Evolutionary conservation across 2,888 invertebrate species (phyloP).

Genomic region (Chloromyia formosa): DNA sequence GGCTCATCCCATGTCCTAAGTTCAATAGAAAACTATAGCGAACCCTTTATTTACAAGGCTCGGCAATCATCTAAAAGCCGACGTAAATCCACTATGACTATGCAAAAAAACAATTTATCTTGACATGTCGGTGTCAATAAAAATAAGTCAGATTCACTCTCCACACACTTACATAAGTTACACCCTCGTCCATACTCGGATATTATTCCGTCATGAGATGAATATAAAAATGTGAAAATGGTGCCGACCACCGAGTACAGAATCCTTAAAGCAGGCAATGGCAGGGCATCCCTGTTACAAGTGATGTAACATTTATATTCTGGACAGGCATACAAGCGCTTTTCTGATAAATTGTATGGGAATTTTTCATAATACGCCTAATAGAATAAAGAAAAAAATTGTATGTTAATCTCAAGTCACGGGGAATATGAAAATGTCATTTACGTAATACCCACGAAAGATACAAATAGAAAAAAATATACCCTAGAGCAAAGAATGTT

Average conservation of each 20-base stretch:
- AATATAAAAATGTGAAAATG: slow-evolving; percentile 31
- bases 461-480: not conserved
- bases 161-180: no score
- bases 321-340: slow-evolving; percentile 24
- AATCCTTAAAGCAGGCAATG: no score
- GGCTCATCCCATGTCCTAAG: no score
- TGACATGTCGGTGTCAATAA: slow-evolving; percentile 12
- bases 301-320: slow-evolving; percentile 43
- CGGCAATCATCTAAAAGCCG: not conserved
- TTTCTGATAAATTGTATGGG: slow-evolving; percentile 46
- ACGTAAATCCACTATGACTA: slow-evolving; percentile 28
- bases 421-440: slow-evolving; percentile 39
- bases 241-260: not conserved
- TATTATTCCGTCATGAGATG: not conserved
- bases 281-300: no score
- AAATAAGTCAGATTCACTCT: not conserved
- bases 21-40: no score
- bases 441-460: not conserved
- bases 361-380: slow-evolving; percentile 39
- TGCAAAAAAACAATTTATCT: slow-evolving; percentile 20
- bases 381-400: no score
- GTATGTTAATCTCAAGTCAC: slow-evolving; percentile 30
- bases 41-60: not conserved
- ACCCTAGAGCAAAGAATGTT: no score
- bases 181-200: not conserved